Evolutionary conservation across 2,888 invertebrate species (phyloP).

Genomic region (Dryobota labecula): DNA sequence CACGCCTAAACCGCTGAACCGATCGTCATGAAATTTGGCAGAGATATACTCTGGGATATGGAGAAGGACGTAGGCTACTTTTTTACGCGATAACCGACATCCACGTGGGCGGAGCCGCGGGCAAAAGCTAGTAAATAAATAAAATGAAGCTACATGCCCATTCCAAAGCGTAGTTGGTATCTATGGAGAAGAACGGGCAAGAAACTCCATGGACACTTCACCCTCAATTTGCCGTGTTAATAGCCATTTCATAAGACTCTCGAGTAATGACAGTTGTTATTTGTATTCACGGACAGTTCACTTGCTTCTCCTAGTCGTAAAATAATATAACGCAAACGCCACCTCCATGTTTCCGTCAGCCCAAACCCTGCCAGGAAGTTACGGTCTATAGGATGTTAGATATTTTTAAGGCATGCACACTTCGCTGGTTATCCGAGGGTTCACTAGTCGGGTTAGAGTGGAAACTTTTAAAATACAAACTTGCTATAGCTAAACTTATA

Average conservation of each 20-base stretch:
- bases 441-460: conserved; percentile 57
- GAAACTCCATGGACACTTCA: too few species aligned
- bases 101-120: too few species aligned
- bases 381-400: conserved; percentile 66
- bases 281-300: neutral
- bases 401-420: conserved; percentile 70
- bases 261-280: neutral
- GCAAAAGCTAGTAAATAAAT: too few species aligned
- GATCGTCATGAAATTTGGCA: too few species aligned
- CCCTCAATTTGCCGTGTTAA: neutral
- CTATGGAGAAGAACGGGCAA: too few species aligned
- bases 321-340: conserved; percentile 13
- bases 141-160: too few species aligned
- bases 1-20: too few species aligned
- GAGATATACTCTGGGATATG: too few species aligned
- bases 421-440: conserved; percentile 65
- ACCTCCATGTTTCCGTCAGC: conserved; percentile 37
- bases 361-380: conserved; percentile 50
- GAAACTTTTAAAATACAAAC: conserved; percentile 57
- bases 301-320: neutral
- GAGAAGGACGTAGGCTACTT: too few species aligned
- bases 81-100: too few species aligned
- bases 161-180: too few species aligned
- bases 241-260: neutral
- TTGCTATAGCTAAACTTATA: conserved; percentile 36